Base-by-base conservation (phyloP, 2,888 invertebrate species). In the Brachyptera risi region DNA sequence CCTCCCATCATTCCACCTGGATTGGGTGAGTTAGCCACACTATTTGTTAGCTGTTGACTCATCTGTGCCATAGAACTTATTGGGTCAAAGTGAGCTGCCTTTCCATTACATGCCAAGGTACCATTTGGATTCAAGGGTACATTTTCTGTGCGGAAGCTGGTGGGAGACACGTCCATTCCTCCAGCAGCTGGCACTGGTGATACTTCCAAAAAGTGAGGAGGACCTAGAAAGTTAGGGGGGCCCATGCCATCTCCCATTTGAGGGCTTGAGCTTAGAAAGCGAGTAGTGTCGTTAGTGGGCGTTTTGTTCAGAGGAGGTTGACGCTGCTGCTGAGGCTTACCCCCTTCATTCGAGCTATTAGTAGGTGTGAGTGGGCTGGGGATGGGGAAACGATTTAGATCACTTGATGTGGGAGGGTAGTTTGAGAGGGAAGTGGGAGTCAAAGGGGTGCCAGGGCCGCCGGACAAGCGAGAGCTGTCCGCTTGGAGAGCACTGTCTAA, bases 41-140 rank as follows among this genome's bases (percentile, higher is more conserved):
- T 87, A 70, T 87, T 91, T 13, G 93, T 92, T 66, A 95, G 77
- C 73, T 93, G 92, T 71, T 95, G 94, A 65, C 92, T 92, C 95
- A 95, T 95, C 76, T 95, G 94, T 59, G 94, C 93, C 70, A 95
- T 80, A 7, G 94, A 95, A 57, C 93, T 91, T 69, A 95, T 95
- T 1, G 95, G 95, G 79, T 95, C 95, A 75, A 95, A 95, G 72
- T 85, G 91, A 71, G 82, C 76, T 60, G 77, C 71, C 67, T 76
- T 76, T 72, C 77, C 68, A 65, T 61, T 68, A 44, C 68, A 67
- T 13, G 66, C 61, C 37, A 67, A 27, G 58, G 79, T 79, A 67
- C 81, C 83, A 68, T 85, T 85, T 0, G 85, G 86, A 74, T 86
- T 85, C 40, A 86, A 71, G 44, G 86, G 86, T 61, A 85, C 79